phyloP scores from a whole-genome alignment of 2,113 vertebrate species.

The Garra rufa region DNA sequence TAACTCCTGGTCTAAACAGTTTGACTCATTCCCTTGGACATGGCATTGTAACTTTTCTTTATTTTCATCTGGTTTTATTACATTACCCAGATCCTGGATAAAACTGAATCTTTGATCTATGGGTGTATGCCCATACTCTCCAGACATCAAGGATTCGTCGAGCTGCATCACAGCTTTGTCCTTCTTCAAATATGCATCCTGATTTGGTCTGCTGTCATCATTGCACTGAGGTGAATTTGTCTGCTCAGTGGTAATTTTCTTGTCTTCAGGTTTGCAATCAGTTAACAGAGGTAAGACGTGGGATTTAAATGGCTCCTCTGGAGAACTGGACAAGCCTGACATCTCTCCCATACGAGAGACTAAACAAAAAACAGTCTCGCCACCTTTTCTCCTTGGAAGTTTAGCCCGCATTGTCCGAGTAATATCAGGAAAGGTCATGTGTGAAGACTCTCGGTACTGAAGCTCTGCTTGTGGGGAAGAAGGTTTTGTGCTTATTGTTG shows the following conservation, averaged over 20 bases:
- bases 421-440: conserved; percentile 49
- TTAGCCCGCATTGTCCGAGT: conserved; percentile 66
- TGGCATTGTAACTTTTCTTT: conserved; percentile 40
- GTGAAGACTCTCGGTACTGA: conserved; percentile 34
- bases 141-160: not conserved
- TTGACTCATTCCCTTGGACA: not conserved
- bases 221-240: not conserved
- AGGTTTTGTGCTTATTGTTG: not conserved
- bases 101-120: conserved; percentile 10
- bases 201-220: not conserved
- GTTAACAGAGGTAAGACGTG: conserved; percentile 55
- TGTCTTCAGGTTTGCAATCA: conserved; percentile 28
- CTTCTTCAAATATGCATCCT: not conserved
- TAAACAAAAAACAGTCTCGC: conserved; percentile 76
- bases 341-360: conserved; percentile 70
- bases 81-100: not conserved
- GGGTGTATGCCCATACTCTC: conserved; percentile 14
- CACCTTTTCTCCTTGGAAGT: conserved; percentile 66
- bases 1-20: conserved; percentile 18
- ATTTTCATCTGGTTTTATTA: conserved; percentile 16
- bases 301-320: conserved; percentile 38
- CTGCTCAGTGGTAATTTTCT: not conserved
- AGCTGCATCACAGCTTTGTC: not conserved
- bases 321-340: conserved; percentile 45
- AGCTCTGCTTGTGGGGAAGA: conserved; percentile 39